Evolutionary conservation across 2,797 vertebrate genomes (phyloP).

Genomic region (Eleutherodactylus coqui): DNA sequence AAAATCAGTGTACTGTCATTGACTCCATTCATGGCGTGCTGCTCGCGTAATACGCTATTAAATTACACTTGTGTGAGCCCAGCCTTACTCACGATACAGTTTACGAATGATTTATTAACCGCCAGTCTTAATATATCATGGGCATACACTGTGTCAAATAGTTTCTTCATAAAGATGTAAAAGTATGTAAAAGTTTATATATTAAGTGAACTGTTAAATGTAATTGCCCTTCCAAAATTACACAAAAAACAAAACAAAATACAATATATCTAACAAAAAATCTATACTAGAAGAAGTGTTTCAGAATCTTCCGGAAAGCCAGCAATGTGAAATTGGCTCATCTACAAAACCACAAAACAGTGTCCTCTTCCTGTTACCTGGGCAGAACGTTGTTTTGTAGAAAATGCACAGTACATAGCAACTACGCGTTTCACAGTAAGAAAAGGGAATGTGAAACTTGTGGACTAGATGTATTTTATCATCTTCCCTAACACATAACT

Average conservation of each 20-base stretch:
- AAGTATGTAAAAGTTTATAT: too few species aligned
- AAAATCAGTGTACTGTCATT: too few species aligned
- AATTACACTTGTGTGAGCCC: too few species aligned
- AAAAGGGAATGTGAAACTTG: not conserved
- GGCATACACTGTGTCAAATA: too few species aligned
- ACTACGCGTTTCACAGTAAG: not conserved
- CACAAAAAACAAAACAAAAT: not conserved
- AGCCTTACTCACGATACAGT: too few species aligned
- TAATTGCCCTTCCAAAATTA: not conserved
- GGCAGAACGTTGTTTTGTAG: not conserved
- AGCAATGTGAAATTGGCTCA: not conserved
- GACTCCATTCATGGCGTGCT: too few species aligned
- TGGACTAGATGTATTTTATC: not conserved
- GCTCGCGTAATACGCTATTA: too few species aligned
- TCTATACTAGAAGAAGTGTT: constrained; percentile 1
- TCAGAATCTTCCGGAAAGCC: not conserved
- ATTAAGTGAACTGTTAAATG: not conserved
- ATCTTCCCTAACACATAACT: not conserved
- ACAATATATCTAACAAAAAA: constrained; percentile 5
- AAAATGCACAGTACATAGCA: not conserved
- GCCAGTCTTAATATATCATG: too few species aligned
- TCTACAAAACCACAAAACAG: constrained; percentile 6
- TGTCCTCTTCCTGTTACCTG: constrained; percentile 10
- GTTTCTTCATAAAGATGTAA: too few species aligned
- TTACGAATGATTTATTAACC: too few species aligned